Base-by-base conservation (phyloP, 2,113 vertebrate genomes). In the Ciconia boyciana region DNA sequence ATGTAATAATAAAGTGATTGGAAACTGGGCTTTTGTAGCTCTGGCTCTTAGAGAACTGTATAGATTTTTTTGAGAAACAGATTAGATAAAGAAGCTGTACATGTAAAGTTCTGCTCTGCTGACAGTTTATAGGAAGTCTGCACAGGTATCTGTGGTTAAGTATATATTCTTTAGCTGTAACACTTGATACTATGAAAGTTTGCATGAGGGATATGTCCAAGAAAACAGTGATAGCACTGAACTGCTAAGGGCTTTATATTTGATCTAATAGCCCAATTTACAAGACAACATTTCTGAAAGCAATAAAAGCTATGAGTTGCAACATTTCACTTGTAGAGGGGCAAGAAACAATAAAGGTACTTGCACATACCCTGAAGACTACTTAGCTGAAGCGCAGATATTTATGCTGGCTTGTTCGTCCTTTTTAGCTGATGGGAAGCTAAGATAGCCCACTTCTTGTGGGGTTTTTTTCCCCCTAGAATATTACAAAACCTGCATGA, bases 381-480 rank as follows among this genome's bases (percentile, higher is more conserved):
- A 26, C 8, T 52, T 39, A 22, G 16, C 39, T 89, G 64, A 91
- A 62, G 21, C 29, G 24, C n/a, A 55, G 11, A 6, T 48, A 43
- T 52, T 81, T 79, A 44, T 46, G 9, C 13, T 25, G 55, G 9
- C 6, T 43, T 83, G 26, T 29, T 86, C 1, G 2, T 44, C 28
- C 19, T 31, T n/a, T 82, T 83, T 66, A 86, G 34, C n/a, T 82
- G 8, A 41, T 29, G 28, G 44, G 39, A 89, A 72, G 57, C 51
- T 60, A 51, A 55, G 29, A 25, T 32, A 77, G 43, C 8, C 29
- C 39, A 43, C 19, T 62, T 28, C 16, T 28, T 69, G 19, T 34
- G 20, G 32, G 22, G 0, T 7, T 21, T 5, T 6, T 16, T 25
- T 2, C 5, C 6, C 7, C 8, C 19, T 8, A 14, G 10, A 77